A percentile compares a stretch with the other conserved stretches of the same genome.
phyloP scores from a whole-genome alignment of 2,113 vertebrate species.

The Lepisosteus osseus region DNA sequence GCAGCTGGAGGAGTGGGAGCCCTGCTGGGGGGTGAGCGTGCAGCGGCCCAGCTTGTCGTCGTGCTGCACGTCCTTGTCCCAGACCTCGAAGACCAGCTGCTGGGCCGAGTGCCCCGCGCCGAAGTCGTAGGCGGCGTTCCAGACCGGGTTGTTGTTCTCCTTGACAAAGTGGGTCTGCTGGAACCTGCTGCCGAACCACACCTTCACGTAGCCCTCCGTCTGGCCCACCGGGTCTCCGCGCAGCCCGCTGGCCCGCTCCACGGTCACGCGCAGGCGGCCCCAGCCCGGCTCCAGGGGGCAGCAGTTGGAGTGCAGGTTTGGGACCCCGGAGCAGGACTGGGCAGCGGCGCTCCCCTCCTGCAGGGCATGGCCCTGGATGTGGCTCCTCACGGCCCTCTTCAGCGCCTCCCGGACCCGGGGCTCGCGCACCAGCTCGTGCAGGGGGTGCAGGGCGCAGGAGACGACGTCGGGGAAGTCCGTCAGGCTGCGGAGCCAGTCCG shows the following conservation, averaged over 20 bases:
- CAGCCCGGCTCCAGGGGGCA: constrained; percentile 54
- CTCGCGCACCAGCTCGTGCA: constrained; percentile 63
- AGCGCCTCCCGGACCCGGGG: constrained; percentile 47
- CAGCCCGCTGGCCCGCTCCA: constrained; percentile 34
- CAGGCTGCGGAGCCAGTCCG: constrained; percentile 65
- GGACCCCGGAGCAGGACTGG: constrained; percentile 41
- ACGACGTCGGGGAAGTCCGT: constrained; percentile 60
- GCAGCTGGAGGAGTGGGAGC: constrained; percentile 58
- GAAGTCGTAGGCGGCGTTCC: constrained; percentile 56
- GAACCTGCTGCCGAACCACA: constrained; percentile 47
- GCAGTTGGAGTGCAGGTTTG: constrained; percentile 47
- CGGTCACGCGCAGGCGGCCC: constrained; percentile 50
- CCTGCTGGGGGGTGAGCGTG: constrained; percentile 52
- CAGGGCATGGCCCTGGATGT: constrained; percentile 63
- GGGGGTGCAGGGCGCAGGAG: constrained; percentile 66
- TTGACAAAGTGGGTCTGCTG: constrained; percentile 56
- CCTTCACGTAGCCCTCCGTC: constrained; percentile 63
- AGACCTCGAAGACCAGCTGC: constrained; percentile 64
- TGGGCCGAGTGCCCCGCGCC: constrained; percentile 61
- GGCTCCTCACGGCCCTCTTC: constrained; percentile 64
- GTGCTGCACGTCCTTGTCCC: constrained; percentile 64
- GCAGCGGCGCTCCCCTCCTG: constrained; percentile 22
- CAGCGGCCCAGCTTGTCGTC: constrained; percentile 59
- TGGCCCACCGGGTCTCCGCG: constrained; percentile 48
- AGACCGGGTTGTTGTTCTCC: constrained; percentile 60